phyloP scores from a whole-genome alignment of 2,888 invertebrate genomes.

The Aradus depressus region DNA sequence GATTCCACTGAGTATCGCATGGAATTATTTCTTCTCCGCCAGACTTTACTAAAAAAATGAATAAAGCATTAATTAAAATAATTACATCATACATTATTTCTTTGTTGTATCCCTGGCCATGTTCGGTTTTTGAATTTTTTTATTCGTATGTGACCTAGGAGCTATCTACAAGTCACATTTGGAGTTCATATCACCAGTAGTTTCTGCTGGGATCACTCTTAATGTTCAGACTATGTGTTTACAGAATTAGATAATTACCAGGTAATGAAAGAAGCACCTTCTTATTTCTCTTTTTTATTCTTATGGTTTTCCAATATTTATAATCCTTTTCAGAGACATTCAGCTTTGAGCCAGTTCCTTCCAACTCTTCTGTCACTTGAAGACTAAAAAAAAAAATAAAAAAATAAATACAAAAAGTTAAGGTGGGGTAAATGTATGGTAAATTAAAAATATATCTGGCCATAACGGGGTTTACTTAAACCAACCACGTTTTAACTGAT shows the following conservation, averaged over 20 bases:
- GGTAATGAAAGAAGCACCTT: constrained; percentile 14
- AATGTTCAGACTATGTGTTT: not conserved
- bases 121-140: constrained; percentile 1
- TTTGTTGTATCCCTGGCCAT: not conserved
- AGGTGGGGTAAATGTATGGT: too few species aligned
- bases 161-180: not conserved
- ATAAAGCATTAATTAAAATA: not conserved
- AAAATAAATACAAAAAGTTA: too few species aligned
- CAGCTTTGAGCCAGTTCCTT: constrained; percentile 36
- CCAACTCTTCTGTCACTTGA: too few species aligned
- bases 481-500: too few species aligned
- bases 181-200: not conserved
- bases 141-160: not conserved
- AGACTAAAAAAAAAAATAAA: too few species aligned
- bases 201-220: not conserved
- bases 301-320: constrained; percentile 12
- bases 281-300: constrained; percentile 12
- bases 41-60: constrained; percentile 14
- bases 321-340: constrained; percentile 37
- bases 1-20: constrained; percentile 11
- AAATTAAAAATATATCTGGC: too few species aligned
- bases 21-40: constrained; percentile 10
- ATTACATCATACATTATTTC: too few species aligned
- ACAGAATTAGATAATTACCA: constrained; percentile 3
- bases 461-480: too few species aligned